Percentiles rank a stretch among this genome's conserved stretches.
Evolutionary conservation across 2,113 vertebrate genomes (phyloP).

Genomic region (Platysteira castanea): DNA sequence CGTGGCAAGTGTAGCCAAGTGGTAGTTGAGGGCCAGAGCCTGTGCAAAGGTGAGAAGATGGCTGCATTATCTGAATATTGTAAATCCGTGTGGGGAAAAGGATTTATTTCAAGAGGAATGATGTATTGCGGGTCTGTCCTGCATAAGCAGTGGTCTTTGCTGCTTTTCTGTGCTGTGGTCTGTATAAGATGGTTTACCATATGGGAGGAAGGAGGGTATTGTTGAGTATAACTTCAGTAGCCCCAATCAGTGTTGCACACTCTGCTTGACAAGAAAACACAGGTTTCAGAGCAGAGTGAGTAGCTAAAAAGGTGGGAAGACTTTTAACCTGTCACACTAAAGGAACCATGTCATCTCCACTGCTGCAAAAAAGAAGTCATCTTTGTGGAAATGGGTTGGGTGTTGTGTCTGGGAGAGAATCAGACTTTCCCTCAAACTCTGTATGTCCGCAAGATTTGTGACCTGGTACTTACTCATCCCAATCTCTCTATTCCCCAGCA

Average conservation of each 20-base stretch:
- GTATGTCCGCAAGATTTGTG: background rate
- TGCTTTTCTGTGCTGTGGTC: background rate
- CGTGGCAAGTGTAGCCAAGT: background rate
- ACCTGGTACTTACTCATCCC: background rate
- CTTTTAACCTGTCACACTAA: background rate
- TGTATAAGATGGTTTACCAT: background rate
- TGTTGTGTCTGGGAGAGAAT: background rate
- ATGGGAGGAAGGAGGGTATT: background rate
- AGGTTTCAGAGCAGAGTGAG: background rate
- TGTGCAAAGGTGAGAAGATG: background rate
- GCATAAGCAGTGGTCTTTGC: background rate
- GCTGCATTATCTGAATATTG: background rate
- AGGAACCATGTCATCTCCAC: background rate
- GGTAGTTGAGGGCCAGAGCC: background rate
- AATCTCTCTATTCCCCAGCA: background rate
- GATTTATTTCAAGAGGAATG: background rate
- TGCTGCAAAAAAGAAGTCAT: background rate
- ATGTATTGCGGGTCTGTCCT: background rate
- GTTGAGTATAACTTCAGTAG: background rate
- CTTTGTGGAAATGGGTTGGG: background rate
- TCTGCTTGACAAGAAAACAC: background rate
- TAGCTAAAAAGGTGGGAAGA: background rate
- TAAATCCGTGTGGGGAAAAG: background rate
- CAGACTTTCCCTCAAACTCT: background rate
- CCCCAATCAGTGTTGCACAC: background rate